Evolutionary conservation across 2,113 vertebrate genomes (phyloP), one percentile per base, ranked within the genome.

Genomic region (Murina feae): DNA sequence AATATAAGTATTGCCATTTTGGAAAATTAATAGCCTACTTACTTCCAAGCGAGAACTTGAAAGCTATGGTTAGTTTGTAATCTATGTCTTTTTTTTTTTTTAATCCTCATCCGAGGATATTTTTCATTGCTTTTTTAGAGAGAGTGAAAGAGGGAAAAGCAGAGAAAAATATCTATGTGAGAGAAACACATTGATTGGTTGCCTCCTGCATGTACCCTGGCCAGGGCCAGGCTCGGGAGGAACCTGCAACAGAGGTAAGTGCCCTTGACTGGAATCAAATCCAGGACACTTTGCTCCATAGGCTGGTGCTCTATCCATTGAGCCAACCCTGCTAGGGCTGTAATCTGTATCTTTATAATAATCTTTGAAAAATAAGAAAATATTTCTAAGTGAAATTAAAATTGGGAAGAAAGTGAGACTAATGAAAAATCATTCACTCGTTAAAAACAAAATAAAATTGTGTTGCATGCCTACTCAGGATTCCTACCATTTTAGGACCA

Each of bases 361-460:
- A 79, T 5, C 0, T 49, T 92, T 90, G 28, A 66, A 96, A 87
- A 60, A 92, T 63, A 91, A 86, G 87, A 93, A 47, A 75, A 90
- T 21, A 79, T 81, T 35, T 28, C 53, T 35, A 82, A 86, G 4
- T 74, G n/a, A 94, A 84, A 82, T 92, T 92, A 49, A 88, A 37
- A 30, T 94, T 88, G 28, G 91, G 32, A 32, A 32, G 9, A 93
- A 78, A 60, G 20, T 84, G 2, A 89, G 44, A 92, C 35, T 75
- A 88, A 95, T 42, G 21, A 86, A 89, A 66, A 16, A 30, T 69
- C 42, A 90, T 47, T 96, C 23, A 74, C 32, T 12, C 35, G 65
- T 72, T 80, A 47, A 68, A 86, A 84, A 28, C 39, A 71, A 32
- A 65, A 44, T 35, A 83, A 63, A 83, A 65, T 12, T 39, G 10